Evolutionary conservation across 2,113 vertebrate species (phyloP).

Genomic region (Rhinoderma darwinii): DNA sequence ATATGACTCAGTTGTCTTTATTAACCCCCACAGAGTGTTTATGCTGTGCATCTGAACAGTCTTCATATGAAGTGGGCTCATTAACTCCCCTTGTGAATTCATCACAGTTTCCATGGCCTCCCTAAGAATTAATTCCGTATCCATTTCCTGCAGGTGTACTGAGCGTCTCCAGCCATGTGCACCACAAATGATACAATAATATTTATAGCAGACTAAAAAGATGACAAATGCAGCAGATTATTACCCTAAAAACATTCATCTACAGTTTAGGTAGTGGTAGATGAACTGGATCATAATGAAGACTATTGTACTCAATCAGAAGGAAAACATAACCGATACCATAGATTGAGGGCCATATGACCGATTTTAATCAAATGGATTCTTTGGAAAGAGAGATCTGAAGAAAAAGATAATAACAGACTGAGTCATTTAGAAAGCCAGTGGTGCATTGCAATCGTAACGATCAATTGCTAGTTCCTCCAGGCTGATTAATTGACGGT

Average conservation of each 20-base stretch:
- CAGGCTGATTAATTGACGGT: conserved; percentile 57
- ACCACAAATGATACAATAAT: conserved; percentile 33
- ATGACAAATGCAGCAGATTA: background rate
- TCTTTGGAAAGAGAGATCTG: background rate
- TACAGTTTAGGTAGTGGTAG: background rate
- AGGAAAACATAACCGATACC: background rate
- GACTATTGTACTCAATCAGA: background rate
- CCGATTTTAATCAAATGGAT: conserved; percentile 33
- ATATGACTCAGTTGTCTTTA: conserved; percentile 48
- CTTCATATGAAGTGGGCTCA: conserved; percentile 50
- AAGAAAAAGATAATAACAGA: conserved; percentile 5
- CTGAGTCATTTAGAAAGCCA: conserved; percentile 45
- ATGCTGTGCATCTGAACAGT: conserved; percentile 44
- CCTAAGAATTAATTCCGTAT: conserved; percentile 21
- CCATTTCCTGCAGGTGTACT: conserved; percentile 45
- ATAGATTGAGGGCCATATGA: background rate
- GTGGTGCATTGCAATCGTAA: conserved; percentile 29
- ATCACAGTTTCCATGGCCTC: background rate
- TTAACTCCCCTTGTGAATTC: conserved; percentile 51
- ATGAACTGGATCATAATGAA: background rate
- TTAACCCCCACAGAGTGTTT: conserved; percentile 53
- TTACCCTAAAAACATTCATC: conserved; percentile 25
- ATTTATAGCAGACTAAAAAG: conserved; percentile 15
- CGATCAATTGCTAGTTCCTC: conserved; percentile 32
- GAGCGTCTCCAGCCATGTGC: conserved; percentile 30